Base-by-base conservation (phyloP, 2,888 invertebrate genomes). In the Laspeyria flexula region DNA sequence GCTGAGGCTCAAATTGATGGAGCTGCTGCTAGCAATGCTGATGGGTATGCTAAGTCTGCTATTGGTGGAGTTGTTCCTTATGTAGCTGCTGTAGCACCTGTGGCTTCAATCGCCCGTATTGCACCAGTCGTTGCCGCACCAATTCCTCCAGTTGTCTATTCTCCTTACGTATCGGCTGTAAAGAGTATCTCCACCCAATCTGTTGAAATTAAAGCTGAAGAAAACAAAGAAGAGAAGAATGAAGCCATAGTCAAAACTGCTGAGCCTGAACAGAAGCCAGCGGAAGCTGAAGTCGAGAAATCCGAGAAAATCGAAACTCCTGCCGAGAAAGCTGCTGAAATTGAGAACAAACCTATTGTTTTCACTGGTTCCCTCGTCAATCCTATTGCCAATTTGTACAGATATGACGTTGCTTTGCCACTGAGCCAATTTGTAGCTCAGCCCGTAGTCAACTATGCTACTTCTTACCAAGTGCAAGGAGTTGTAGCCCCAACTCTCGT, bases 1-100 rank as follows among this genome's bases (percentile, higher is more conserved):
- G 85, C 85, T 13, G 80, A 85, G 43, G 90, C 91, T 10, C 79
- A 84, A 27, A 43, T 85, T 0, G 87, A 88, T 5, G 90, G 85
- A 0, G 73, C 77, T 3, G 52, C 83, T 0, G 88, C 90, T 0
- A 83, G 67, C 59, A 75, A 73, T 3, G 78, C 85, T 5, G 75
- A 70, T 0, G 49, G 55, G 0, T 38, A 81, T 0, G 85, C 85
- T 1, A 84, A 84, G 35, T 64, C 73, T 2, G 71, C 76, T 29
- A 54, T 80, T 0, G 56, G 7, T 0, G 62, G 62, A 11, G 47
- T 43, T 0, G 56, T 62, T 0, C 60, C 73, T 1, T 64, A 69
- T 6, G 37, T 65, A 1, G 50, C 63, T n/a, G 30, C 16, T 12
- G 39, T 66, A 0, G 38, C 66, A 0, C 49, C 54, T 13, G 45